These are phyloP conservation scores for Zele albiditarsus DNA, from an alignment of 2,888 invertebrate species.

Conservation along the genomic window DNA sequence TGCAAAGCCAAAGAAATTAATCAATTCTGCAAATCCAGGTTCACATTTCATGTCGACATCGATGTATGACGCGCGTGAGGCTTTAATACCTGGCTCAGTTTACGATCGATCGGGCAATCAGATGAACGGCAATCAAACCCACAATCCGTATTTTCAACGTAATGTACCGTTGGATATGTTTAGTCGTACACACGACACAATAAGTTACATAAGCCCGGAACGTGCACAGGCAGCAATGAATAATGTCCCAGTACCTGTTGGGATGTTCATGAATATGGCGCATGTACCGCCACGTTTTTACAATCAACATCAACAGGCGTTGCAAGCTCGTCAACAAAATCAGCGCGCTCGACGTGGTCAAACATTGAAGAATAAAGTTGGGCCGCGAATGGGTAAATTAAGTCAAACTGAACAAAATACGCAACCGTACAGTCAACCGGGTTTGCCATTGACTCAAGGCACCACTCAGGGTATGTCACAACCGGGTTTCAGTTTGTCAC, in stretches of 20 bases:
- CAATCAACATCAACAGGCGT: conserved; percentile 82
- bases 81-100: conserved; percentile 93
- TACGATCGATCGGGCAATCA: conserved; percentile 84
- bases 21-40: conserved; percentile 95
- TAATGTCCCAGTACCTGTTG: conserved; percentile 92
- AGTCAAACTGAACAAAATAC: conserved; percentile 82
- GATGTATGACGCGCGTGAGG: conserved; percentile 97
- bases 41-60: conserved; percentile 98
- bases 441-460: conserved; percentile 71
- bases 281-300: conserved; percentile 85
- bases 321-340: conserved; percentile 76
- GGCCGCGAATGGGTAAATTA: conserved; percentile 69
- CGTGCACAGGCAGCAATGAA: conserved; percentile 83
- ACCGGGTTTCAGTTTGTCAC: conserved; percentile 81
- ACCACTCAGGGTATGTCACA: conserved; percentile 81
- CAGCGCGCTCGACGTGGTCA: conserved; percentile 67
- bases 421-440: conserved; percentile 79
- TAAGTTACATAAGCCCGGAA: conserved; percentile 93
- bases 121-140: conserved; percentile 66
- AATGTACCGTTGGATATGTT: conserved; percentile 77
- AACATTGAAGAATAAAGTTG: conserved; percentile 57
- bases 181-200: conserved; percentile 88
- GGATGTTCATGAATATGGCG: conserved; percentile 95
- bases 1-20: conserved; percentile 96
- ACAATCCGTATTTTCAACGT: conserved; percentile 71